phyloP scores from a whole-genome alignment of 2,888 invertebrate genomes.

The Drosophila kuntzei region DNA sequence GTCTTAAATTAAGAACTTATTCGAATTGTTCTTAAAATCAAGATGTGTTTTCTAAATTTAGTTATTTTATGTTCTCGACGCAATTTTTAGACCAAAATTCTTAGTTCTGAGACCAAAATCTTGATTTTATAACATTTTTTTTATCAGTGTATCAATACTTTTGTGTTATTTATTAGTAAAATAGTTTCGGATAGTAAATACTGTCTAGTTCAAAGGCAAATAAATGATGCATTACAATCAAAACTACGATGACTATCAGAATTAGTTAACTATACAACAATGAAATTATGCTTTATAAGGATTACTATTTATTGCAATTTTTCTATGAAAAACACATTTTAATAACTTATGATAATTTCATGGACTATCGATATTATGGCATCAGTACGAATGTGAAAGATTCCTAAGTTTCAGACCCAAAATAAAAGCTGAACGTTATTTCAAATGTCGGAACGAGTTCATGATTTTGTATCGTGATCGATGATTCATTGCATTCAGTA shows the following conservation, averaged over 20 bases:
- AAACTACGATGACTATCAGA: neutral
- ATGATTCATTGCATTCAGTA: conserved; percentile 5
- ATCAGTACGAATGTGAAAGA: neutral
- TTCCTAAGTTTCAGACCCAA: neutral
- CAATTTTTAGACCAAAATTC: too few relatives aligned
- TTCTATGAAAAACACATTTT: neutral
- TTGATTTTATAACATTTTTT: too few relatives aligned
- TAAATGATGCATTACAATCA: too few relatives aligned
- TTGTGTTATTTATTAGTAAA: too few relatives aligned
- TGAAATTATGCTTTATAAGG: neutral
- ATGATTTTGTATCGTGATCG: conserved; percentile 13
- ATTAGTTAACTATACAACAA: neutral
- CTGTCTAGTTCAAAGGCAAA: neutral
- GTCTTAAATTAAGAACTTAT: too few relatives aligned
- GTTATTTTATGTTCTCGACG: too few relatives aligned
- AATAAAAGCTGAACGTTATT: neutral
- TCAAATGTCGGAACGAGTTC: neutral
- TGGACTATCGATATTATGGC: neutral
- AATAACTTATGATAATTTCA: too few relatives aligned
- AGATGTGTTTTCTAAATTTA: too few relatives aligned
- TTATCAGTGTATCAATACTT: too few relatives aligned
- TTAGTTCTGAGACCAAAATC: too few relatives aligned
- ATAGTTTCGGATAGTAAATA: neutral
- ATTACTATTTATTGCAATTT: too few relatives aligned
- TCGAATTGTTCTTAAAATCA: too few relatives aligned